A percentile compares a stretch with the other conserved stretches of the same genome.
phyloP scores from a whole-genome alignment of 30 jellyfish, hydroid and myxozoan genomes.

The Catostylus mosaicus region DNA sequence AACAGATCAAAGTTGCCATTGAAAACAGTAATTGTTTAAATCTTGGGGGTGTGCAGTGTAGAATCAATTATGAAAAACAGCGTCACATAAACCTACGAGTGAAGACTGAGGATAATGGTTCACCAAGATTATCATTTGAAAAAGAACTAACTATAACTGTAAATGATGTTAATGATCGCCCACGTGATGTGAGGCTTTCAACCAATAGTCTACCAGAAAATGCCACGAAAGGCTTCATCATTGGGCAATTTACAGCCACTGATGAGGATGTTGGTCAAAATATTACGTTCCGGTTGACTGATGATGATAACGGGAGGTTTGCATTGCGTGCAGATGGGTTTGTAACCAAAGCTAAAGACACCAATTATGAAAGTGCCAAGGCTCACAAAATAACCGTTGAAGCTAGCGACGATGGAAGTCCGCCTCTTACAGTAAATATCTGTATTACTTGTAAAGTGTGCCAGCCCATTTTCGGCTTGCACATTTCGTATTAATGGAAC shows the following conservation, averaged over 20 bases:
- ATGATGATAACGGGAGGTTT: constrained; percentile 77
- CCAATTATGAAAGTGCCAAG: constrained; percentile 72
- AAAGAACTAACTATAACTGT: constrained; percentile 39
- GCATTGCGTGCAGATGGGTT: constrained; percentile 14
- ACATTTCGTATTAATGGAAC: no score
- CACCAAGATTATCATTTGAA: constrained; percentile 51
- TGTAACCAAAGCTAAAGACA: constrained; percentile 62
- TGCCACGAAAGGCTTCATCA: constrained; percentile 67
- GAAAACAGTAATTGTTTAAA: constrained; percentile 58
- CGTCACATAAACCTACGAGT: constrained; percentile 27
- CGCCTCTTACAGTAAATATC: constrained; percentile 63
- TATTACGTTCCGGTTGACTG: constrained; percentile 43
- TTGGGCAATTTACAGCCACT: constrained; percentile 71
- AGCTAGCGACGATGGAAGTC: constrained; percentile 85
- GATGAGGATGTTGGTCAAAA: constrained; percentile 86
- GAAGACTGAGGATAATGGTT: constrained; percentile 76
- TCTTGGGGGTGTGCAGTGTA: constrained; percentile 73
- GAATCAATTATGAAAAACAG: constrained; percentile 70
- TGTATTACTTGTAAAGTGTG: no score
- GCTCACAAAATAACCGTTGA: constrained; percentile 59
- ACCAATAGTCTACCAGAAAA: constrained; percentile 66
- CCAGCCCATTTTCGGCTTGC: no score
- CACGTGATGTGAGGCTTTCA: constrained; percentile 75
- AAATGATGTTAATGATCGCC: constrained; percentile 74
- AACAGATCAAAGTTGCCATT: constrained; percentile 72